These are phyloP conservation scores for Darevskia nairensis DNA, from an alignment of 2,797 vertebrate species.

Conservation along the genomic window DNA sequence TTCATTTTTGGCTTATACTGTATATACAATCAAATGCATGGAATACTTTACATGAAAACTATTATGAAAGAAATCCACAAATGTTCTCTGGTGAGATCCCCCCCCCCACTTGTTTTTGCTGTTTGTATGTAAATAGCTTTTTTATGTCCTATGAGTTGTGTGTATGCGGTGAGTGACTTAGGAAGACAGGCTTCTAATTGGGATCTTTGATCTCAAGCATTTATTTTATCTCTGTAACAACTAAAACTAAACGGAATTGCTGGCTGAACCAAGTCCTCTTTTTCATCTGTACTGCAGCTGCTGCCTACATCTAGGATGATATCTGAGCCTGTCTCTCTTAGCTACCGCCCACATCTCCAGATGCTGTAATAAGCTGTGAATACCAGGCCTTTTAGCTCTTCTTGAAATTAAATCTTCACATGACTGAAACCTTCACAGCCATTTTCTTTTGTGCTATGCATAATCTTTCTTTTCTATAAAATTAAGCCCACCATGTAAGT, in stretches of 20 bases:
- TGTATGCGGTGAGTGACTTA: slow-evolving; percentile 61
- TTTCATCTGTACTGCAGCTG: slow-evolving; percentile 65
- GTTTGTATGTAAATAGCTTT: slow-evolving; percentile 58
- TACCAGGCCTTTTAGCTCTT: slow-evolving; percentile 37
- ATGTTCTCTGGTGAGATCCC: slow-evolving; percentile 44
- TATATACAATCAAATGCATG: neutral
- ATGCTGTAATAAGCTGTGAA: slow-evolving; percentile 42
- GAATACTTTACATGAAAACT: slow-evolving; percentile 8
- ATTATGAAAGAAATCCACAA: slow-evolving; percentile 24
- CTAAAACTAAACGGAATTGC: slow-evolving; percentile 65
- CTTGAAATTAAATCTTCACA: slow-evolving; percentile 56
- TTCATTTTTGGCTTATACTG: neutral
- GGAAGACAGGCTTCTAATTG: slow-evolving; percentile 63
- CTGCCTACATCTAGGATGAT: slow-evolving; percentile 44
- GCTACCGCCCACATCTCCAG: slow-evolving; percentile 41
- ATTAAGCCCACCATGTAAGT: neutral
- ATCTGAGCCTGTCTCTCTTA: slow-evolving; percentile 28
- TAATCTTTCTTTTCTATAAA: slow-evolving; percentile 25
- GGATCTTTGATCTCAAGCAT: slow-evolving; percentile 72
- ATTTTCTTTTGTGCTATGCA: slow-evolving; percentile 3
- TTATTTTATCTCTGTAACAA: slow-evolving; percentile 70
- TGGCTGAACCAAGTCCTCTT: slow-evolving; percentile 60
- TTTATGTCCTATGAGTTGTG: slow-evolving; percentile 62
- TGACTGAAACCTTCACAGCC: neutral
- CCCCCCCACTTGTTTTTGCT: slow-evolving; percentile 36